Evolutionary conservation across 2,888 invertebrate genomes (phyloP).

Genomic region (Himalopsyche tibetana): DNA sequence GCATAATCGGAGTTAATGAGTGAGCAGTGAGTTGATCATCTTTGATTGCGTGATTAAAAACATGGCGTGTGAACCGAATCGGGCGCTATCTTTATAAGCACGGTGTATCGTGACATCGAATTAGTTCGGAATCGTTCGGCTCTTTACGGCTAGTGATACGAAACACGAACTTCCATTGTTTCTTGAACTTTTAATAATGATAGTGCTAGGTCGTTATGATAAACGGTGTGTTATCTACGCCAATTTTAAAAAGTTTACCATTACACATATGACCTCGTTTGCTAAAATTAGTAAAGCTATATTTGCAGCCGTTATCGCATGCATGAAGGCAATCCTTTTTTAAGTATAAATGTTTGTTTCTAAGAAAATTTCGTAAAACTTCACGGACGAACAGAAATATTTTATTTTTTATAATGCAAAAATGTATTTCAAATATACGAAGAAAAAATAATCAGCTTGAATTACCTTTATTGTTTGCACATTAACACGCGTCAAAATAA

Average conservation of each 20-base stretch:
- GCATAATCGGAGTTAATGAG: not conserved
- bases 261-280: conserved; percentile 31
- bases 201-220: conserved; percentile 22
- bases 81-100: conserved; percentile 18
- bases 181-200: conserved; percentile 34
- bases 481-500: too few species aligned
- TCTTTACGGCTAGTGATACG: not conserved
- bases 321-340: not conserved
- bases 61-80: conserved; percentile 35
- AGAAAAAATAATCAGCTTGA: too few species aligned
- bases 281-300: not conserved
- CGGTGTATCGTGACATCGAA: conserved; percentile 37
- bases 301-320: not conserved
- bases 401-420: too few species aligned
- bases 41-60: conserved; percentile 42
- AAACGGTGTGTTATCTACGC: conserved; percentile 22
- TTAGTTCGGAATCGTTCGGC: not conserved
- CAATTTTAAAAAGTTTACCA: conserved; percentile 19
- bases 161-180: conserved; percentile 23
- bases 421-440: too few species aligned
- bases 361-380: too few species aligned
- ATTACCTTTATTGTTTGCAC: too few species aligned
- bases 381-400: too few species aligned
- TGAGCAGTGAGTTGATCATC: conserved; percentile 21
- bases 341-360: too few species aligned